These are phyloP conservation scores for Trachemys scripta DNA, from an alignment of 2,113 vertebrate species.

Conservation along the genomic window DNA sequence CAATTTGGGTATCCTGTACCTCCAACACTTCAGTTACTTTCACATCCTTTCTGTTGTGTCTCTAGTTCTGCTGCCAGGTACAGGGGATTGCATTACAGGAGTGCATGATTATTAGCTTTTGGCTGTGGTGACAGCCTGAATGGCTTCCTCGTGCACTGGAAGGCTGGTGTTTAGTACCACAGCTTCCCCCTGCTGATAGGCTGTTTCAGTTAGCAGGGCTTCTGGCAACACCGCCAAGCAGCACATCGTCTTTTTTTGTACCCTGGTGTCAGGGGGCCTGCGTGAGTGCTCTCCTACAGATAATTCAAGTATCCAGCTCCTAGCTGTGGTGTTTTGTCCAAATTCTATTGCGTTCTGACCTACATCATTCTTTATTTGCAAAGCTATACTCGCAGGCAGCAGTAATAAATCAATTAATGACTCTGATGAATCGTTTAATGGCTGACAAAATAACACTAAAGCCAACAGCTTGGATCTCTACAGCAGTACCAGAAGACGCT, in stretches of 20 bases:
- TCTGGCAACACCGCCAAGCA: neutral
- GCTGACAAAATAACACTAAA: constrained; percentile 87
- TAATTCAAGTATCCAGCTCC: constrained; percentile 67
- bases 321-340: constrained; percentile 75
- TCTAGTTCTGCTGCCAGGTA: neutral
- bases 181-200: neutral
- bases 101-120: neutral
- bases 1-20: neutral
- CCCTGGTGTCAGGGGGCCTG: neutral
- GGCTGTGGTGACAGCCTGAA: neutral
- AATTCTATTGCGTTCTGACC: constrained; percentile 80
- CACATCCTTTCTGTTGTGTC: neutral
- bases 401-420: constrained; percentile 90
- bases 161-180: neutral
- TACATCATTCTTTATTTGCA: constrained; percentile 87
- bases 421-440: constrained; percentile 87
- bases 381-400: constrained; percentile 83
- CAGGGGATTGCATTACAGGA: neutral
- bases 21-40: neutral
- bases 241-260: neutral
- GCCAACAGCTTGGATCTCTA: constrained; percentile 88
- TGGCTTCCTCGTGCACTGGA: neutral
- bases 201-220: neutral
- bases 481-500: constrained; percentile 83
- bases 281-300: neutral